Evolutionary conservation across 1,140 invertebrate genomes (phyloP), one percentile per base, ranked within the genome.

Genomic region (Hydropsyche tenuis): DNA sequence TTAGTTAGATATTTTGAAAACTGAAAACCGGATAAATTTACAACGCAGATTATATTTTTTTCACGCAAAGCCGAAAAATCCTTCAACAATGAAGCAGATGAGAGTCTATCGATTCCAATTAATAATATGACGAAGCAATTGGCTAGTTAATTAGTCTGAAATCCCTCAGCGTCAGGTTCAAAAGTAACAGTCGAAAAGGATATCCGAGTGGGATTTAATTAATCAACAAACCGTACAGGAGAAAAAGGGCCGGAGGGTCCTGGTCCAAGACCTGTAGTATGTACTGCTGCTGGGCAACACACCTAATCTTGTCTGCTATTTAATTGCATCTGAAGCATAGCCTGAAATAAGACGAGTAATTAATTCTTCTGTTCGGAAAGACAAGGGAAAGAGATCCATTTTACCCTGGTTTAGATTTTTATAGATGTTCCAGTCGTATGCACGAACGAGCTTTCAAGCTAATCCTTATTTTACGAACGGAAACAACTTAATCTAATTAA

Each of bases 331-430:
- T 60, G 22, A 22, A 27, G 45, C 12, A 48, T 3, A 3, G 56
- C 56, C 22, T 23, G 56, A 60, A 60, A 60, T 60, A 60, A 60
- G 56, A 60, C 56, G 22, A 23, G 56, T 60, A 60, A 60, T 60
- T 60, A 60, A 60, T 60, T 60, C 56, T 60, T 60, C 56, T 60
- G 23, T 60, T 23, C 20, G 22, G n/a, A 60, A 23, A 48, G 2
- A 4, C 4, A 48, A 14, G 23, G 56, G 20, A 6, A 18, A 22
- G 20, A 20, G 56, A 14, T 60, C 0, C 20, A 11, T 25, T 60
- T 25, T 60, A 60, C 4, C 51, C 51, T 3, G 51, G 7, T 22
- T 53, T 53, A 25, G 56, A 6, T n/a, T 48, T 12, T 9, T 20
- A 18, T 20, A 16, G 48, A 14, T 53, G 16, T 53, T 53, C 16